Evolutionary conservation across 2,797 vertebrate genomes (phyloP), one percentile per base, ranked within the genome.

Genomic region (Stomatorhinus walkeri): DNA sequence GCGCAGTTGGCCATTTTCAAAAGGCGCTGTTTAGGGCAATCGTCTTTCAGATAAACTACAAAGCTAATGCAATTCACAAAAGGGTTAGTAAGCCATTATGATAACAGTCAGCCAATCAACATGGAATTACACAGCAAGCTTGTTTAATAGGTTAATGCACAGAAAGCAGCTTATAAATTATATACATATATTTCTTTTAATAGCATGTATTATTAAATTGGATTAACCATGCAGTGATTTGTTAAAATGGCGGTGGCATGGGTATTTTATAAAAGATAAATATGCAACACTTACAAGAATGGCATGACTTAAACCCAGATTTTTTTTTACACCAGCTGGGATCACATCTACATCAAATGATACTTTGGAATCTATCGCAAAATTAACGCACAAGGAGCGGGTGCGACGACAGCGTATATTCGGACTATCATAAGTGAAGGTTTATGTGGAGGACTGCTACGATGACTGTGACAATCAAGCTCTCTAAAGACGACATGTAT

Each of bases 1-100:
- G 95, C 92, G 92, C 95, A 94, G 93, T 0, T 91, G 93, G 97
- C 96, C 97, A 99, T 99, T 96, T 96, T 97, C 97, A 96, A 96
- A 92, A 95, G 95, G 91, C 93, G 96, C 94, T 94, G 95, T 95
- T 97, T 97, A 97, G 94, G 95, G 94, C 94, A 96, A 93, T 94
- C 93, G 92, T 96, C 94, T 94, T 96, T 92, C 96, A 96, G 95
- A 95, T 97, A 97, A 95, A 96, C 97, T 97, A 98, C 92, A 96
- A 97, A 95, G 96, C 97, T 97, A 98, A 92, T 95, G 96, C 94
- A 96, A 95, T 95, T 96, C 95, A 95, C 94, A 97, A 94, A 95
- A 93, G 91, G 93, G 96, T 98, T 98, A 98, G 97, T 97, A 94
- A 93, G 91, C 92, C 94, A 96, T 95, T 40, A 90, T 94, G 95